Percentiles rank a stretch among this genome's conserved stretches.
These are phyloP conservation scores for Egretta garzetta DNA, from an alignment of 2,113 vertebrate genomes.

Conservation along the genomic window DNA sequence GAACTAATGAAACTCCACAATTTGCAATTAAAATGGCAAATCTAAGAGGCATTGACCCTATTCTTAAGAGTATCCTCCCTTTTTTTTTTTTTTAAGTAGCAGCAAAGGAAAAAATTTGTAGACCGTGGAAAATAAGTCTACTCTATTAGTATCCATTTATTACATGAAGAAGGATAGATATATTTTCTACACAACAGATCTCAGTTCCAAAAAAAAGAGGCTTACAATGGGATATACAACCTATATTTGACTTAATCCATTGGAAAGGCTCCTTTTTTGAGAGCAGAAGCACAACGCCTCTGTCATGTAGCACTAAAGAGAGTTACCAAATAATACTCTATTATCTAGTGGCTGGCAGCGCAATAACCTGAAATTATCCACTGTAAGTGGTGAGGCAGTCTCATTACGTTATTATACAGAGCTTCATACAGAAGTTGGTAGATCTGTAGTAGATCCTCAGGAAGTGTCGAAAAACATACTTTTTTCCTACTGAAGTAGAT, in stretches of 20 bases:
- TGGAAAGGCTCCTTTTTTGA: not conserved
- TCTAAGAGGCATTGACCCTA: not conserved
- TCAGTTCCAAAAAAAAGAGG: not conserved
- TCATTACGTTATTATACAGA: not conserved
- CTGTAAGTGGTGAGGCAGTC: not conserved
- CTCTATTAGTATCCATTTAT: not conserved
- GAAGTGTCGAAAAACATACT: not conserved
- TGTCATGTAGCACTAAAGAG: not conserved
- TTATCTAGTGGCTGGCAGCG: not conserved
- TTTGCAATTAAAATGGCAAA: not conserved
- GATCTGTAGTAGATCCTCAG: not conserved
- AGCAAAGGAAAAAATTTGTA: not conserved
- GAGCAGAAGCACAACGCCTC: not conserved
- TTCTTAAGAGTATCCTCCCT: not conserved
- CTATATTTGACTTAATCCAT: not conserved
- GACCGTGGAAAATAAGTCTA: not conserved
- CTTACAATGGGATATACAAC: not conserved
- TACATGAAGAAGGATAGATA: not conserved
- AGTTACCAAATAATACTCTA: not conserved
- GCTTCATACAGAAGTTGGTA: not conserved
- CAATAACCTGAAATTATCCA: not conserved
- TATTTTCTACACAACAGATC: not conserved
- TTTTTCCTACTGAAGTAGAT: not conserved
- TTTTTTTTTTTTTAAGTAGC: not conserved
- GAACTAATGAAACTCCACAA: not conserved